phyloP scores from a whole-genome alignment of 2,797 vertebrate species.

The Chelonia mydas region DNA sequence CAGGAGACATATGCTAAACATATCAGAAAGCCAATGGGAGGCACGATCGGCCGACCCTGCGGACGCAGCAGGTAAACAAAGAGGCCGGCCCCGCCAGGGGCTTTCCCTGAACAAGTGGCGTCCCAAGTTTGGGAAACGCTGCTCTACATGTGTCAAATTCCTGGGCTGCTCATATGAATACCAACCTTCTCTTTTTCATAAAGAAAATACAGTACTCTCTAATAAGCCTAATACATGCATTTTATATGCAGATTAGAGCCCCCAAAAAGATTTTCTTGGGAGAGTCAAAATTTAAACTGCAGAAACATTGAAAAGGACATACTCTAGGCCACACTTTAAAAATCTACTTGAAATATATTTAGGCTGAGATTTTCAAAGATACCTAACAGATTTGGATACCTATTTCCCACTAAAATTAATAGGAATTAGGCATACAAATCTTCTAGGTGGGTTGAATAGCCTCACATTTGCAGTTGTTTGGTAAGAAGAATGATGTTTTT shows the following conservation, averaged over 20 bases:
- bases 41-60: too few species aligned
- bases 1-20: too few species aligned
- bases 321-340: neutral
- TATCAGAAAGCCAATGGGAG: too few species aligned
- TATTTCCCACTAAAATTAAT: neutral
- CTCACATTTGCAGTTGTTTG: neutral
- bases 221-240: neutral
- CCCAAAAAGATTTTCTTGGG: neutral
- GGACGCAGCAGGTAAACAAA: too few species aligned
- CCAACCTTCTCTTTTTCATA: neutral
- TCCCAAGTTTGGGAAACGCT: too few species aligned
- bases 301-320: neutral
- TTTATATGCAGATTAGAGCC: neutral
- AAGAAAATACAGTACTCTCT: neutral
- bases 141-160: neutral
- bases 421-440: neutral
- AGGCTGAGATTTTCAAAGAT: neutral
- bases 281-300: neutral
- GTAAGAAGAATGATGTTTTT: rapidly evolving
- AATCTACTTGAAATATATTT: neutral
- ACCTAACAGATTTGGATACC: neutral
- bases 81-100: too few species aligned
- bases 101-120: too few species aligned
- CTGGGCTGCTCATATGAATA: neutral
- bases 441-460: neutral